These are phyloP conservation scores for Didymodactylos carnosus DNA, from an alignment of 2,888 invertebrate species.

Conservation along the genomic window DNA sequence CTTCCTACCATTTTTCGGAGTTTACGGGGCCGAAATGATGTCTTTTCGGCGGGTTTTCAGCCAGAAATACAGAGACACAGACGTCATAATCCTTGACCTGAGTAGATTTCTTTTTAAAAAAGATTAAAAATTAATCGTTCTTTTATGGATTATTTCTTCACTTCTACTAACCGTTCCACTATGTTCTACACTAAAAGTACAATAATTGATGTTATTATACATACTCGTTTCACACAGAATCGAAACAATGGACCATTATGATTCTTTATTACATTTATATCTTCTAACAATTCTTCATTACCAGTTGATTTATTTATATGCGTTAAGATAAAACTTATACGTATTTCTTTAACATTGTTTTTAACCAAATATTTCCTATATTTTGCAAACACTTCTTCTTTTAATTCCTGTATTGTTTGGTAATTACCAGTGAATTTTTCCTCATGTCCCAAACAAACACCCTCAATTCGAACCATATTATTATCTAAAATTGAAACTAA, in stretches of 20 bases:
- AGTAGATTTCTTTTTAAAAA: no score
- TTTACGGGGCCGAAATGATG: no score
- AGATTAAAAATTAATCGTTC: no score
- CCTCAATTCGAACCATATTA: not conserved
- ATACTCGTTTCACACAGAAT: not conserved
- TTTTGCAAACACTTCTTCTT: not conserved
- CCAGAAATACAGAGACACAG: no score
- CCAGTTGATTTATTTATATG: not conserved
- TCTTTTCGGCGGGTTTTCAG: no score
- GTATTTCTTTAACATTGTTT: not conserved
- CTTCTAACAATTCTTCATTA: not conserved
- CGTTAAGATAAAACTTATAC: not conserved
- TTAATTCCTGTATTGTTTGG: not conserved
- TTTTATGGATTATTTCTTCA: no score
- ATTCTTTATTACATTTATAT: not conserved
- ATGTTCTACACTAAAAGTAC: no score
- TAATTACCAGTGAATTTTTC: not conserved
- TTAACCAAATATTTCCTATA: not conserved
- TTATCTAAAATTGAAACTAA: no score
- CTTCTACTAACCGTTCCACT: no score
- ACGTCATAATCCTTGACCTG: no score
- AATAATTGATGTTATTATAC: not conserved
- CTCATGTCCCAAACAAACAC: not conserved
- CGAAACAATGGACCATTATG: not conserved
- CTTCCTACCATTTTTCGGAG: no score